Percentiles rank a stretch among this genome's conserved stretches.
Evolutionary conservation across 2,888 invertebrate species (phyloP).

Genomic region (Priapulus caudatus): DNA sequence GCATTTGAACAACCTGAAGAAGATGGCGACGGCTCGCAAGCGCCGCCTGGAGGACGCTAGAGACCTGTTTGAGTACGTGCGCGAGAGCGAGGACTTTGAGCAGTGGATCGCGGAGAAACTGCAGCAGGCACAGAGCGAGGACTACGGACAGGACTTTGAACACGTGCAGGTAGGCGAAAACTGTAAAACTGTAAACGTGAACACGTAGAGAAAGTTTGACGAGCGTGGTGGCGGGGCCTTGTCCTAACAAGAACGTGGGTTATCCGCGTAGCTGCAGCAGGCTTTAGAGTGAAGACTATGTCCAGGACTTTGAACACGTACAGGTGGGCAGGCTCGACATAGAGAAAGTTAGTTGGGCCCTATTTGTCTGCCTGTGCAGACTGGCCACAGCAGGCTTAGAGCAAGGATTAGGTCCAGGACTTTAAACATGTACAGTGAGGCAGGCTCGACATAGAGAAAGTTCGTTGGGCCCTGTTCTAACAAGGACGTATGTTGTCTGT

Average conservation of each 20-base stretch:
- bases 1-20: slow-evolving; percentile 62
- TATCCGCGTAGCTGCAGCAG: slow-evolving; percentile 67
- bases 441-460: too few relatives aligned
- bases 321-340: too few relatives aligned
- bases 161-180: background rate
- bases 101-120: slow-evolving; percentile 84
- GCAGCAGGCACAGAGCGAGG: slow-evolving; percentile 75
- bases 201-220: too few relatives aligned
- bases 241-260: too few relatives aligned
- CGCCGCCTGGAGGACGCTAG: slow-evolving; percentile 79
- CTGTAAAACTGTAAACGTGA: too few relatives aligned
- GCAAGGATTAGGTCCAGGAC: slow-evolving; percentile 88
- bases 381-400: slow-evolving; percentile 72
- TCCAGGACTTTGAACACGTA: slow-evolving; percentile 56
- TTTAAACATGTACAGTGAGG: too few relatives aligned
- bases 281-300: slow-evolving; percentile 85
- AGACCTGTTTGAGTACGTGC: slow-evolving; percentile 76
- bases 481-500: too few relatives aligned
- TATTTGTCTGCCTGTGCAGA: too few relatives aligned
- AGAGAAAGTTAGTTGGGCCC: too few relatives aligned
- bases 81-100: slow-evolving; percentile 77
- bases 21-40: slow-evolving; percentile 62
- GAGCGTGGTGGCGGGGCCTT: too few relatives aligned
- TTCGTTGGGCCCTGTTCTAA: too few relatives aligned
- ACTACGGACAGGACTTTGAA: slow-evolving; percentile 73